Base-by-base conservation (phyloP, 2,888 invertebrate genomes). In the Camptogramma bilineatum region DNA sequence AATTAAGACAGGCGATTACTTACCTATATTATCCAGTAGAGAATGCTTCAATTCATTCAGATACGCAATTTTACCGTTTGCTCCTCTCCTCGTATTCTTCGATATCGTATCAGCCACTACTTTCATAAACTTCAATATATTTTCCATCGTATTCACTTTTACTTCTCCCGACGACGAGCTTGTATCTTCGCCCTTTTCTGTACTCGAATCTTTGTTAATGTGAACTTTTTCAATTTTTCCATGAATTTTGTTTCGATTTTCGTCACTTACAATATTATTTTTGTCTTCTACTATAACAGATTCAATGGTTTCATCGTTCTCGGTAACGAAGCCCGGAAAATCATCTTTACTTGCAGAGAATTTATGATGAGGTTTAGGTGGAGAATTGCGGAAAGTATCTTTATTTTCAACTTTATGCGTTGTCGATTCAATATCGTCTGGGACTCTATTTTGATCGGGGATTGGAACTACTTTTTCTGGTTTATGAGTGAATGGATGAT, bases 11-110 rank as follows among this genome's bases (percentile, higher is more conserved):
- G 7, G 16, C 10, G n/a, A n/a, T 5, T 5, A 71, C 93, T 93
- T 88, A 97, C 97, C 95, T 73, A 97, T 96, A 77, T 95, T 94
- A 21, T 84, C 82, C 69, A 96, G 85, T 19, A 97, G 86, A 61
- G 93, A 89, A 69, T 95, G 94, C 68, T 94, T 94, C 60, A 96
- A 89, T 17, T 90, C 83, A 70, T 93, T 91, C 59, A 96, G 87
- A 76, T 95, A 94, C 50, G 85, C 81, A 10, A 95, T 84, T 84
- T 96, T 96, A 55, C 94, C 94, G 50, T 84, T 86, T 18, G 94
- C 86, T 3, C 90, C 88, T 65, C 85, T 88, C 17, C 80, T 83
- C 2, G 89, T 85, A 62, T 90, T 90, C 61, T 73, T 83, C 0
- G 86, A 80, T 72, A 93, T 89, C 0, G 87, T 88, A n/a, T 90